Percentiles rank a stretch among this genome's conserved stretches.
These are phyloP conservation scores for Endotricha flammealis DNA, from an alignment of 2,888 invertebrate genomes.

Conservation along the genomic window DNA sequence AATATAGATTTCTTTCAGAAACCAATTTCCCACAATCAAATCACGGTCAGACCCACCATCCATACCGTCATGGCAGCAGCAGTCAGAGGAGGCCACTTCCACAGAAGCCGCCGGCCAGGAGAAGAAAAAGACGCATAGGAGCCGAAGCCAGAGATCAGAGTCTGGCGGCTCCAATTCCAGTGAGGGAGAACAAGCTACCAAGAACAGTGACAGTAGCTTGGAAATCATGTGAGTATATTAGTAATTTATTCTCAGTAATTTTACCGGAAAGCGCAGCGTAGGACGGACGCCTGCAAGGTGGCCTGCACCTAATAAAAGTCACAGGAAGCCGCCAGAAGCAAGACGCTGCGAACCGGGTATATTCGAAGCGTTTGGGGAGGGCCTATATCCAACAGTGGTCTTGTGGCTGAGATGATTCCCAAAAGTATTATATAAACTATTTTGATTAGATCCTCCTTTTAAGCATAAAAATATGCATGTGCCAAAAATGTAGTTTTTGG, in stretches of 20 bases:
- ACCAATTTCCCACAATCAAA: constrained; percentile 86
- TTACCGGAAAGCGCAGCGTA: too few relatives aligned
- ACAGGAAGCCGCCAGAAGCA: too few relatives aligned
- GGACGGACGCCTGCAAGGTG: too few relatives aligned
- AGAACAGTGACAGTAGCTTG: constrained; percentile 86
- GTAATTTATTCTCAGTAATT: constrained; percentile 2
- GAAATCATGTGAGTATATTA: constrained; percentile 81
- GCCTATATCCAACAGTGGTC: too few relatives aligned
- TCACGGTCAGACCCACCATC: constrained; percentile 81
- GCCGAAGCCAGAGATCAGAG: constrained; percentile 78
- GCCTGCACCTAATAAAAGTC: too few relatives aligned
- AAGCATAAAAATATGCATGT: too few relatives aligned
- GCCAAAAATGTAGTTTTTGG: too few relatives aligned
- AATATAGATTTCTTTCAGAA: constrained; percentile 75
- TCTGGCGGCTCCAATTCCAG: constrained; percentile 83
- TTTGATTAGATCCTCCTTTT: too few relatives aligned
- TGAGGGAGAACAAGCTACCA: constrained; percentile 85
- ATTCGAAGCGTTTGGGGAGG: too few relatives aligned
- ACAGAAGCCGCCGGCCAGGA: constrained; percentile 43
- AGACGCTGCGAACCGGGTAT: too few relatives aligned
- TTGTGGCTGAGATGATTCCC: too few relatives aligned
- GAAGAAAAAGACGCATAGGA: constrained; percentile 57
- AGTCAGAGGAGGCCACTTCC: constrained; percentile 74
- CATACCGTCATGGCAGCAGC: constrained; percentile 90
- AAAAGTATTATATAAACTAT: too few relatives aligned